These are phyloP conservation scores for Lamellibrachia columna DNA, from an alignment of 2,888 invertebrate species.

Conservation along the genomic window DNA sequence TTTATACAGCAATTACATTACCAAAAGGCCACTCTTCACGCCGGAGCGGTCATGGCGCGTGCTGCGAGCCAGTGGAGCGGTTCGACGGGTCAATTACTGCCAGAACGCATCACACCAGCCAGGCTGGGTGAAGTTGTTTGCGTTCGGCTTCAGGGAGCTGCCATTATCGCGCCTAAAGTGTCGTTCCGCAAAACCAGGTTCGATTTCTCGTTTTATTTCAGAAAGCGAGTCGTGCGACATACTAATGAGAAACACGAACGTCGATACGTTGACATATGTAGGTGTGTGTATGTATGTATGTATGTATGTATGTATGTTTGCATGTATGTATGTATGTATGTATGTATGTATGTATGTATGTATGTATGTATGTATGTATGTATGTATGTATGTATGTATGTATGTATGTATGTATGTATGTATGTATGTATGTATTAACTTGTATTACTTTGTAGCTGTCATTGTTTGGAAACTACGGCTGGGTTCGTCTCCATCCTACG, in stretches of 20 bases:
- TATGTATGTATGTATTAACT: neutral
- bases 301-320: conserved; percentile 18
- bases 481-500: neutral
- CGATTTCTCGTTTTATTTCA: conserved; percentile 12
- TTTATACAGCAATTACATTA: conserved; percentile 16
- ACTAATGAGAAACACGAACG: neutral
- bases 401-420: conserved; percentile 17
- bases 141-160: neutral
- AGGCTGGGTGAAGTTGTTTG: neutral
- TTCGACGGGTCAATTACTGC: neutral
- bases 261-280: neutral
- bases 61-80: neutral
- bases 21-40: neutral
- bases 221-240: neutral
- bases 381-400: neutral
- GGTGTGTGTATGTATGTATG: neutral
- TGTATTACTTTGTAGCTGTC: neutral
- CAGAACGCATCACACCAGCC: neutral
- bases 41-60: neutral
- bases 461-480: neutral
- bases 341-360: conserved; percentile 17
- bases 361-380: conserved; percentile 19
- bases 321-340: neutral
- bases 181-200: conserved; percentile 1
- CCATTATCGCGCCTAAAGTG: neutral